Evolutionary conservation across 2,797 vertebrate genomes (phyloP).

Genomic region (Characodon lateralis): DNA sequence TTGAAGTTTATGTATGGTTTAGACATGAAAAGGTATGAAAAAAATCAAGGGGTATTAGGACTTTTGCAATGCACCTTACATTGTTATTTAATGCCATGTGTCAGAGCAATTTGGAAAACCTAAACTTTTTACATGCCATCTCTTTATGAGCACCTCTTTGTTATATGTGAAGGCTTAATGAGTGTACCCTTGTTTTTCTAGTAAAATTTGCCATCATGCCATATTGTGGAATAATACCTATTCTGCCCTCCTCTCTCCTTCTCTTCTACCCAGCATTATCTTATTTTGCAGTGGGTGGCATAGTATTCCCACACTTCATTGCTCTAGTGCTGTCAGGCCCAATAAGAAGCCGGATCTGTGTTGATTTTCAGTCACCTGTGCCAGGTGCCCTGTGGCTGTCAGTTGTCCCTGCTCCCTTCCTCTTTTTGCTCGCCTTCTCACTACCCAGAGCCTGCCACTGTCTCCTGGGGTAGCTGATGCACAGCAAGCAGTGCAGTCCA

Average conservation of each 20-base stretch:
- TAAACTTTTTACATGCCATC: conserved; percentile 38
- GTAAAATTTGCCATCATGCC: conserved; percentile 38
- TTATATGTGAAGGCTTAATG: conserved; percentile 30
- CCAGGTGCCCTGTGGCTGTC: conserved; percentile 71
- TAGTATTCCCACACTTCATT: conserved; percentile 76
- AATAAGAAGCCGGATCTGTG: conserved; percentile 66
- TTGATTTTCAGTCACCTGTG: conserved; percentile 81
- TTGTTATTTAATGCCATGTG: conserved; percentile 18
- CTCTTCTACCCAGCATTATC: conserved; percentile 57
- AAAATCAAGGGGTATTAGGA: neutral
- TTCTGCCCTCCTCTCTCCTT: conserved; percentile 19
- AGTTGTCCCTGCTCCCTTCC: conserved; percentile 50
- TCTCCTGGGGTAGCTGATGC: conserved; percentile 86
- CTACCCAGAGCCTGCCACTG: conserved; percentile 69
- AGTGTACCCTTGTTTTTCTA: conserved; percentile 44
- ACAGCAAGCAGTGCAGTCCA: conserved; percentile 85
- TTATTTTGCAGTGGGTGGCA: conserved; percentile 71
- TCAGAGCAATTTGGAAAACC: conserved; percentile 46
- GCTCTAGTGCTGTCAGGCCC: conserved; percentile 61
- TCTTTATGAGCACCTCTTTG: conserved; percentile 29
- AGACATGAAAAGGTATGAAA: too few species aligned
- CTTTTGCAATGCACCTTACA: neutral
- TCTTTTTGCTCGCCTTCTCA: conserved; percentile 48
- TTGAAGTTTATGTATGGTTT: too few species aligned
- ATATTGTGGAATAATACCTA: conserved; percentile 44